These are phyloP conservation scores for Meliscaeva auricollis DNA, from an alignment of 2,888 invertebrate species.

Conservation along the genomic window DNA sequence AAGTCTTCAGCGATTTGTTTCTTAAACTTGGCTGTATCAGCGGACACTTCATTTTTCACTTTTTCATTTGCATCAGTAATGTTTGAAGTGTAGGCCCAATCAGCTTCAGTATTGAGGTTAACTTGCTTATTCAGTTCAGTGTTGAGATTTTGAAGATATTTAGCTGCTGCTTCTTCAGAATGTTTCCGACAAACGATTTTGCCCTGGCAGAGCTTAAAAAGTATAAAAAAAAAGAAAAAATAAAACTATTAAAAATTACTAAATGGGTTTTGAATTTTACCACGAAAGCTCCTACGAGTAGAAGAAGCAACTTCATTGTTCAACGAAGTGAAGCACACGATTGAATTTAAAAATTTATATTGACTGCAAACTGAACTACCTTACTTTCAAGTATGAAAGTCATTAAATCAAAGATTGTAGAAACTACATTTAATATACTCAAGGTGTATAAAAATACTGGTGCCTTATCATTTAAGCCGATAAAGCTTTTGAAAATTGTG, in stretches of 20 bases:
- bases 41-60: slow-evolving; percentile 82
- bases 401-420: too few relatives aligned
- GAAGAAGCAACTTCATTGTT: not conserved
- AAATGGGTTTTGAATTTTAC: slow-evolving; percentile 23
- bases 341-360: too few relatives aligned
- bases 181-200: not conserved
- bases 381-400: too few relatives aligned
- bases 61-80: slow-evolving; percentile 90
- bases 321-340: too few relatives aligned
- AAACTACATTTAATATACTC: too few relatives aligned
- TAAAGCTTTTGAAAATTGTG: too few relatives aligned
- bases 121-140: slow-evolving; percentile 86
- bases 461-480: too few relatives aligned
- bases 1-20: slow-evolving; percentile 82
- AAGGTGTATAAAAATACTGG: too few relatives aligned
- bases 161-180: slow-evolving; percentile 86
- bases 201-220: slow-evolving; percentile 59
- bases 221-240: not conserved
- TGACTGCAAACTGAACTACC: too few relatives aligned
- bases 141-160: slow-evolving; percentile 87
- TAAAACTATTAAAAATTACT: too few relatives aligned
- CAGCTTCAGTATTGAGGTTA: slow-evolving; percentile 86
- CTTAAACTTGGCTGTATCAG: slow-evolving; percentile 81
- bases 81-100: slow-evolving; percentile 91
- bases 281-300: slow-evolving; percentile 34